phyloP scores from a whole-genome alignment of 2,797 vertebrate genomes.

The Iguana delicatissima region DNA sequence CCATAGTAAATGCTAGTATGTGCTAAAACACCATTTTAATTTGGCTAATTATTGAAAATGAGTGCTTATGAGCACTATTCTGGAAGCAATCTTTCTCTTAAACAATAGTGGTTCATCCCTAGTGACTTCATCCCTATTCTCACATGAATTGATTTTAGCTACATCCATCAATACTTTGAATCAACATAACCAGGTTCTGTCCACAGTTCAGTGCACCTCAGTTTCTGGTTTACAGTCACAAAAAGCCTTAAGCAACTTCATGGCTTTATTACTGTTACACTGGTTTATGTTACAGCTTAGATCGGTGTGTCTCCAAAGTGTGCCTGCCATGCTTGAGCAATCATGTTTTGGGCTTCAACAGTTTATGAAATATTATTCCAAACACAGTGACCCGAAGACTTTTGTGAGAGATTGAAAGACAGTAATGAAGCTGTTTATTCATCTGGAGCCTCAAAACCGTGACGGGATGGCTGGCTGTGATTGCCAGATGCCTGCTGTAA shows the following conservation, averaged over 20 bases:
- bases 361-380: constrained; percentile 46
- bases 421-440: constrained; percentile 47
- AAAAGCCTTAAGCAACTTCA: constrained; percentile 25
- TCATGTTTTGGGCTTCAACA: constrained; percentile 45
- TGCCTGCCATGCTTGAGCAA: background rate
- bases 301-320: constrained; percentile 31
- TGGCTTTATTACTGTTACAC: constrained; percentile 30
- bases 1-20: background rate
- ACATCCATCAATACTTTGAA: constrained; percentile 12
- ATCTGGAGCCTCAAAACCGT: background rate
- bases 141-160: constrained; percentile 20
- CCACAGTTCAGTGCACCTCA: background rate
- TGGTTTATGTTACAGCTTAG: background rate
- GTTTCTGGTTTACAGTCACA: constrained; percentile 27
- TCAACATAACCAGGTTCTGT: background rate
- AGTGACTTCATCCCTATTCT: constrained; percentile 3
- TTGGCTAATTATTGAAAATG: background rate
- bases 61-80: background rate
- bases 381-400: constrained; percentile 27
- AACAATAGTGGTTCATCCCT: too few species aligned
- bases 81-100: background rate
- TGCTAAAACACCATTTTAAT: background rate
- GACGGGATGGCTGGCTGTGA: background rate
- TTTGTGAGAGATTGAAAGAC: constrained; percentile 33
- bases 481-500: background rate